Percentiles rank a stretch among this genome's conserved stretches.
phyloP scores from a whole-genome alignment of 2,888 invertebrate species.

The Ceramica pisi region DNA sequence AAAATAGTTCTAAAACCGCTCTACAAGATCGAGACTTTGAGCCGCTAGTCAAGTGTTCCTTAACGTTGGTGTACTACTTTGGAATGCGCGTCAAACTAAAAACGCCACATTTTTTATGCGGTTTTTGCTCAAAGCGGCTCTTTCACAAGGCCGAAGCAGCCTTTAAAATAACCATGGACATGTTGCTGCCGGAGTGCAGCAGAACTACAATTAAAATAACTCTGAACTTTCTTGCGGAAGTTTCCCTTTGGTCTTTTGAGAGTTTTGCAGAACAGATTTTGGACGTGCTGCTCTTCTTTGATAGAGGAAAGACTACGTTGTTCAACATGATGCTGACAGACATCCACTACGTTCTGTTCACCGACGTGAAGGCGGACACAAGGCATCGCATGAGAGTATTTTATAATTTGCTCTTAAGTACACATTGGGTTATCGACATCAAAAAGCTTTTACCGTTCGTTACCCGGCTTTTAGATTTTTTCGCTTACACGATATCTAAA shows the following conservation, averaged over 20 bases:
- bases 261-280: conserved; percentile 79
- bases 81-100: conserved; percentile 80
- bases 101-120: conserved; percentile 69
- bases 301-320: conserved; percentile 73
- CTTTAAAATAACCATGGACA: conserved; percentile 76
- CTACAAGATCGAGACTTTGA: conserved; percentile 74
- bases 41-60: conserved; percentile 75
- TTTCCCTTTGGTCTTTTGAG: conserved; percentile 78
- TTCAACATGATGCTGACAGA: conserved; percentile 80
- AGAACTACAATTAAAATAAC: conserved; percentile 76
- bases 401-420: conserved; percentile 85
- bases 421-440: conserved; percentile 85
- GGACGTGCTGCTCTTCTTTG: conserved; percentile 77
- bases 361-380: conserved; percentile 75
- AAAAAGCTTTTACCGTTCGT: conserved; percentile 81
- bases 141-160: conserved; percentile 76
- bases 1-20: conserved; percentile 56
- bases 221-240: conserved; percentile 75
- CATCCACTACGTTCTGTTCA: conserved; percentile 76
- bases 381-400: conserved; percentile 87
- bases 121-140: conserved; percentile 63
- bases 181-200: conserved; percentile 76
- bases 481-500: conserved; percentile 81
- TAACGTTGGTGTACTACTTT: conserved; percentile 79
- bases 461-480: conserved; percentile 86